A percentile compares a stretch with the other conserved stretches of the same genome.
phyloP scores from a whole-genome alignment of 2,113 vertebrate genomes.

The Falcunculus frontatus region DNA sequence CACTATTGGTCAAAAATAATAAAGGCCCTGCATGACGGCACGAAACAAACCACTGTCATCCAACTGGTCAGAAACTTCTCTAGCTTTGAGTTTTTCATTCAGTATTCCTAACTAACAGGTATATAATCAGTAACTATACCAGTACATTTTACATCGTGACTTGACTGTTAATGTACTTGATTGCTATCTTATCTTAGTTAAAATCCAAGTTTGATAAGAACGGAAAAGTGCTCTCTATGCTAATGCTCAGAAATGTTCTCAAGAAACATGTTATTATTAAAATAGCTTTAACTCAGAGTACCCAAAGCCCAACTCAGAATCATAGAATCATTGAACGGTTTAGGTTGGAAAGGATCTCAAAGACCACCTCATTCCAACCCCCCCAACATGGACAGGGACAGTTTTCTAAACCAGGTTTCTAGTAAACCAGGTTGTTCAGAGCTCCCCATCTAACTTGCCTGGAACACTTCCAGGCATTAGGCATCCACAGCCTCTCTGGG shows the following conservation, averaged over 20 bases:
- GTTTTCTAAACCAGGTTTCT: not conserved
- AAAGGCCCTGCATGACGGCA: not conserved
- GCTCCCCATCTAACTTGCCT: not conserved
- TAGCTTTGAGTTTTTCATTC: not conserved
- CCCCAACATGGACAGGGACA: not conserved
- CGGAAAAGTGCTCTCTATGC: not conserved
- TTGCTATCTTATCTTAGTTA: not conserved
- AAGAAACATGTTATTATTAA: not conserved
- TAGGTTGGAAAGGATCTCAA: not conserved
- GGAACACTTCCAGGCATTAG: not conserved
- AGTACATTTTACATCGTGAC: not conserved
- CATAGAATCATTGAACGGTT: not conserved
- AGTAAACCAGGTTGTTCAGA: not conserved
- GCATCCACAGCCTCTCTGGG: not conserved
- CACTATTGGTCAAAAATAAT: not conserved
- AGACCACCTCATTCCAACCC: fast-evolving
- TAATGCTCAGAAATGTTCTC: not conserved
- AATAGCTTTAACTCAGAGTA: not conserved
- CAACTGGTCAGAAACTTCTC: not conserved
- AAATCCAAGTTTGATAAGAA: not conserved
- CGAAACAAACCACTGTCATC: not conserved
- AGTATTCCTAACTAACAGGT: not conserved
- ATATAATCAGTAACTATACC: constrained; percentile 3
- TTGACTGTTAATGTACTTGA: constrained; percentile 14
- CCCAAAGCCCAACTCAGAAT: not conserved